phyloP scores from a whole-genome alignment of 2,888 invertebrate species.

The Sipha maydis region DNA sequence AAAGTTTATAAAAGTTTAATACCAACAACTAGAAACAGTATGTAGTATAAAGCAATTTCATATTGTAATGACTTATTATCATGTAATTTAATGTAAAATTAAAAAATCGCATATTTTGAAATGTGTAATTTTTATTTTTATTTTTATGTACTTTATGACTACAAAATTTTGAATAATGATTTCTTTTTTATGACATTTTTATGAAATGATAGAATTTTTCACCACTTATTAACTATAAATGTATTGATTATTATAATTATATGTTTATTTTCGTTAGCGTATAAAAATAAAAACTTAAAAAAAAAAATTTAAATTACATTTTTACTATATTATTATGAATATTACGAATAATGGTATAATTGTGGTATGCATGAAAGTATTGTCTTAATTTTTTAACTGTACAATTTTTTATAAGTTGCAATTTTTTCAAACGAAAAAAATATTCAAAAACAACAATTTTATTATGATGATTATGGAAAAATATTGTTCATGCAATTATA shows the following conservation, averaged over 20 bases:
- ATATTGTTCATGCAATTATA: neutral
- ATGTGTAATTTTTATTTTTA: neutral
- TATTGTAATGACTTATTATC: neutral
- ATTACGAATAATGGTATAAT: neutral
- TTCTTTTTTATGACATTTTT: too few species aligned
- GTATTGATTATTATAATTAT: neutral
- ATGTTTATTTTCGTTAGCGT: neutral
- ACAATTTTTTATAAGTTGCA: neutral
- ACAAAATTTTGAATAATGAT: neutral
- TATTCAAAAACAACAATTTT: neutral
- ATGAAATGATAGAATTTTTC: neutral
- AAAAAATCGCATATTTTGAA: neutral
- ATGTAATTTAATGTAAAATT: neutral
- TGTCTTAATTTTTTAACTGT: neutral
- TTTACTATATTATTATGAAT: neutral
- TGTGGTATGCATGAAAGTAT: neutral
- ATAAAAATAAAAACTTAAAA: neutral
- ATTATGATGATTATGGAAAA: neutral
- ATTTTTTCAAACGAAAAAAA: neutral
- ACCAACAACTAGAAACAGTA: too few species aligned
- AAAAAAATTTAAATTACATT: neutral
- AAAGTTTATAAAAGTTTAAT: neutral
- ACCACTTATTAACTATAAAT: neutral
- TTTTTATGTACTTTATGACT: neutral
- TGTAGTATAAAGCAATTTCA: too few species aligned